A percentile compares a stretch with the other conserved stretches of the same genome.
Evolutionary conservation across 2,888 invertebrate genomes (phyloP).

Genomic region (Heliconius ismenius): DNA sequence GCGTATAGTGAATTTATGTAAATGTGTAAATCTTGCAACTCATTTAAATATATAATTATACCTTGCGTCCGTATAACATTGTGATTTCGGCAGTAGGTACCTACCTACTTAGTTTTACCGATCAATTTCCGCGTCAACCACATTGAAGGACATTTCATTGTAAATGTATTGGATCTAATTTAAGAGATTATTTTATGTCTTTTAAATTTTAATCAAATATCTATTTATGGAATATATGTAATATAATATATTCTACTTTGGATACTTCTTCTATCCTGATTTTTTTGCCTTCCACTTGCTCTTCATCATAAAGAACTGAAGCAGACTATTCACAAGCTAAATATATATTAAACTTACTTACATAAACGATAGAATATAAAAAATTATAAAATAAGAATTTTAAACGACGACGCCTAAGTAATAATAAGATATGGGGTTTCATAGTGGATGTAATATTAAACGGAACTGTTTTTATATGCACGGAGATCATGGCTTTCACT

Average conservation of each 20-base stretch:
- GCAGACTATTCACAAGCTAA: background rate
- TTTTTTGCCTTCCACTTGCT: too few relatives aligned
- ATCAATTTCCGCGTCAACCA: constrained; percentile 36
- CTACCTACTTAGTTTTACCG: constrained; percentile 45
- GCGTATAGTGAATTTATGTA: constrained; percentile 23
- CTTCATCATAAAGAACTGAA: too few relatives aligned
- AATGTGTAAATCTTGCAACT: constrained; percentile 22
- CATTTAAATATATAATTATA: constrained; percentile 32
- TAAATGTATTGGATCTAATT: constrained; percentile 42
- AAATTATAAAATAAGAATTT: background rate
- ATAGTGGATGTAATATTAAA: constrained; percentile 56
- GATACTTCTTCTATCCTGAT: too few relatives aligned
- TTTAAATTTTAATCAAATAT: constrained; percentile 3
- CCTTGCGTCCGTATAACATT: constrained; percentile 16
- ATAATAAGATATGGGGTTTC: constrained; percentile 19
- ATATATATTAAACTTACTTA: background rate
- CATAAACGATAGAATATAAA: too few relatives aligned
- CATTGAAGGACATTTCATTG: constrained; percentile 67
- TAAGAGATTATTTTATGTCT: constrained; percentile 28
- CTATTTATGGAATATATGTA: background rate
- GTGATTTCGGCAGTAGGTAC: constrained; percentile 17
- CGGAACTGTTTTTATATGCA: constrained; percentile 71
- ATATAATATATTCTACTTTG: background rate
- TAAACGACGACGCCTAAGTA: background rate
- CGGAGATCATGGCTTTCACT: constrained; percentile 79